Evolutionary conservation across 2,113 vertebrate genomes (phyloP), one percentile per base, ranked within the genome.

Genomic region (Ptilonorhynchus violaceus): DNA sequence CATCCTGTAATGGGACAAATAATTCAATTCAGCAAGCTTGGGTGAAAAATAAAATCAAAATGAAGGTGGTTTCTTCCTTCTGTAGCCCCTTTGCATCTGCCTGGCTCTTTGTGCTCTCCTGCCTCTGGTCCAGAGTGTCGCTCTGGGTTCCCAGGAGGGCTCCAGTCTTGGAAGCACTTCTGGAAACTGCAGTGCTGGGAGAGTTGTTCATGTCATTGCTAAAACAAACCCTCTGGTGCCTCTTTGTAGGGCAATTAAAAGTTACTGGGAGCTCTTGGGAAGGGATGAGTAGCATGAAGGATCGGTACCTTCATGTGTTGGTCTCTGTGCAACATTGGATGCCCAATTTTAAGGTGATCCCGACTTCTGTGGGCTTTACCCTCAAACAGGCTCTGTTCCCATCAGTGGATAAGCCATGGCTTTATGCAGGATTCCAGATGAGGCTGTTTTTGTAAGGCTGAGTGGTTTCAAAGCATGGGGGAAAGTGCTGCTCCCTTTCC

Each of bases 381-480:
- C 52, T 78, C 19, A 33, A 23, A 2, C 10, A 42, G 21, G 39
- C 33, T 89, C 28, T 41, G 31, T 44, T 85, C 28, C 41, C 9
- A 9, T 6, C 2, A 2, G 5, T 28, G 52, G 15, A n/a, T 9
- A 10, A 55, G 42, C 49, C 53, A 25, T 1, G 4, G 39, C 12
- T 37, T 10, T 7, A 10, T 10, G 27, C 46, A 60, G 59, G n/a
- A 39, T 2, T 79, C 35, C n/a, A 46, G 15, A 41, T 72, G 85
- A 35, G 39, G 33, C 24, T 64, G 24, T 9, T 88, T 60, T 39
- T 33, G 41, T 44, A 58, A 68, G 42, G 35, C 31, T 18, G 17
- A 16, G 28, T 21, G 27, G 24, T 60, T 79, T 72, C n/a, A 41
- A 42, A 46, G 23, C 1, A 1, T 5, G 3, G 5, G 15, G 25